Conservation (phyloP, 2,888 invertebrate genomes). For the Drosophila neoperkinsi region DNA sequence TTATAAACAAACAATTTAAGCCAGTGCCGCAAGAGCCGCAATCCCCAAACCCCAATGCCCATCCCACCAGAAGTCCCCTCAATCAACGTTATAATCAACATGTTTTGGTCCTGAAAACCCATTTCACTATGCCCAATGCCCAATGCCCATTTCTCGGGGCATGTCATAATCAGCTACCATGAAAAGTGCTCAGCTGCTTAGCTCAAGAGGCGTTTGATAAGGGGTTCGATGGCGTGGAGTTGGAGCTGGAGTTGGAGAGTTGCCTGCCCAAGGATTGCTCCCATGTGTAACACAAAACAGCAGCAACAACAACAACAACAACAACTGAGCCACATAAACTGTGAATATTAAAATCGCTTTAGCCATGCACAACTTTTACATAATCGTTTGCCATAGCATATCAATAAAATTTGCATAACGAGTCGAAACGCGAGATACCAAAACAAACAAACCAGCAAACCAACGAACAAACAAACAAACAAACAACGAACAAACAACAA, state of each 20-base stretch:
- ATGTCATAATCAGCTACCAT: constrained; percentile 71
- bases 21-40: constrained; percentile 5
- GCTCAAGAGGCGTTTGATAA: constrained; percentile 20
- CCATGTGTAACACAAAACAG: constrained; percentile 54
- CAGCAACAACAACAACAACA: neutral
- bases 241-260: neutral
- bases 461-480: constrained; percentile 2
- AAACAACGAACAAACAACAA: constrained; percentile 1
- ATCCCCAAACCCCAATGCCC: neutral
- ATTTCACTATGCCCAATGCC: constrained; percentile 15
- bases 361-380: constrained; percentile 70
- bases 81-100: constrained; percentile 16
- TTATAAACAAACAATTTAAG: constrained; percentile 73
- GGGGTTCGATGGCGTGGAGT: neutral
- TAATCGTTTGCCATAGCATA: constrained; percentile 70
- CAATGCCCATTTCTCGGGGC: constrained; percentile 23
- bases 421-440: neutral
- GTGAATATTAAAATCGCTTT: constrained; percentile 66
- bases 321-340: constrained; percentile 30
- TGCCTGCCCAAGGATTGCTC: constrained; percentile 31
- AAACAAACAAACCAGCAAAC: constrained; percentile 8
- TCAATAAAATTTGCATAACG: constrained; percentile 78
- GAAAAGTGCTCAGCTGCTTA: constrained; percentile 37
- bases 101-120: constrained; percentile 30
- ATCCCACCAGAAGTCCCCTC: neutral